Evolutionary conservation across 2,113 vertebrate genomes (phyloP), one percentile per base, ranked within the genome.

Genomic region (Rana temporaria): DNA sequence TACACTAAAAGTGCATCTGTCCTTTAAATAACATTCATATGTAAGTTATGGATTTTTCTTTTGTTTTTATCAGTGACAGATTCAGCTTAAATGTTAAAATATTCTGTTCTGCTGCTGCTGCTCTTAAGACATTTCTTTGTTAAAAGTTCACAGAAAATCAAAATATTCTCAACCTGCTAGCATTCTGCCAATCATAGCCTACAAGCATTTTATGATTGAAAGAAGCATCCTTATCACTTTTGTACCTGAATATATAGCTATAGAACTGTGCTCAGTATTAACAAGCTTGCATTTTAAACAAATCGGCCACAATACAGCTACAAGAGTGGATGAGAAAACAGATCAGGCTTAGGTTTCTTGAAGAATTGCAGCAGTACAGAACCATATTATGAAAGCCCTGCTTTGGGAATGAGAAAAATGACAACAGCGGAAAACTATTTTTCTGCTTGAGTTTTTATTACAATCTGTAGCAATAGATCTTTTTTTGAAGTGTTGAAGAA

Each of bases 381-480:
- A 64, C 38, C 22, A 63, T 81, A 71, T 81, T 73, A 63, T 72
- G 79, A 81, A 81, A 81, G 64, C 72, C 79, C 57, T 20, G 19
- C 79, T 73, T 73, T 42, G 20, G 65, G 60, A 65, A 73, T 52
- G 70, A 74, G 60, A 82, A 74, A 82, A 82, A 82, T 82, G 59
- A 65, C 70, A 81, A 82, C 69, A 22, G 69, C 18, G 24, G 70
- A 56, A 82, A 82, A 73, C 34, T 12, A 66, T 64, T 82, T 82
- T 59, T 64, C 79, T 82, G 24, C 79, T 65, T 55, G 67, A 72
- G 67, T 81, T 82, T 74, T 82, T 82, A 74, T 82, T 82, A 73
- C 70, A 60, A 73, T 82, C 79, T 56, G 79, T 74, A 82, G 79
- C 70, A 73, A 82, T 82, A 74, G 69, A 82, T 82, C 79, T 82